Percentiles rank a stretch among this genome's conserved stretches.
These are phyloP conservation scores for Agrochola lota DNA, from an alignment of 2,888 invertebrate genomes.

Conservation along the genomic window DNA sequence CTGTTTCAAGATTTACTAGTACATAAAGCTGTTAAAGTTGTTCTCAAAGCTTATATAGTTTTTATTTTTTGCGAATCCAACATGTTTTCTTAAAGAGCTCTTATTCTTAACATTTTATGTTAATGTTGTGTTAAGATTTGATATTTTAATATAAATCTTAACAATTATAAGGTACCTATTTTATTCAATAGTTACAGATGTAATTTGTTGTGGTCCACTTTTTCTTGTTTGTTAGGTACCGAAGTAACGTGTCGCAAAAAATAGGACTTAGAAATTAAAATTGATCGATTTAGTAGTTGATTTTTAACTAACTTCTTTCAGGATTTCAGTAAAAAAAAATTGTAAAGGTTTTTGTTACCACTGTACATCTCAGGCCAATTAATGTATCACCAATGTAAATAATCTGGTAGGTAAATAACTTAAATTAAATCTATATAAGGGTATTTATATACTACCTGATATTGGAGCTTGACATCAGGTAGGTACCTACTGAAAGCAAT, in stretches of 20 bases:
- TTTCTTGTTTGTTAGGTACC: not conserved
- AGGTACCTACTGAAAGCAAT: not conserved
- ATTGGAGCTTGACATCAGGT: not conserved
- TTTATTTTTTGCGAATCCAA: not conserved
- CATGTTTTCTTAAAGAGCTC: not conserved
- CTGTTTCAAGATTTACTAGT: not conserved
- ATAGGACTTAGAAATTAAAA: too few species aligned
- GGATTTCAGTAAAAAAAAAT: too few species aligned
- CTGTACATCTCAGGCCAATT: not conserved
- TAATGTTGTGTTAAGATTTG: not conserved
- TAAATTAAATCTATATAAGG: not conserved
- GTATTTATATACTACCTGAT: not conserved
- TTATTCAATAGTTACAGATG: not conserved
- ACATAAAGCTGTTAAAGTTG: not conserved
- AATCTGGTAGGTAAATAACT: not conserved
- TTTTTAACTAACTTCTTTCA: not conserved
- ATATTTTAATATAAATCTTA: not conserved
- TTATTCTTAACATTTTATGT: not conserved
- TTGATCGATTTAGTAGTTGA: not conserved
- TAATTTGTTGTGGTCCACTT: not conserved
- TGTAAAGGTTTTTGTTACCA: too few species aligned
- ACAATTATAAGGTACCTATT: not conserved
- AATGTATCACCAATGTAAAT: not conserved
- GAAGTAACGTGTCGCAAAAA: not conserved
- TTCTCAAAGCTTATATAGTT: not conserved